These are phyloP conservation scores for Electrophaes corylata DNA, from an alignment of 2,888 invertebrate species.

Conservation along the genomic window DNA sequence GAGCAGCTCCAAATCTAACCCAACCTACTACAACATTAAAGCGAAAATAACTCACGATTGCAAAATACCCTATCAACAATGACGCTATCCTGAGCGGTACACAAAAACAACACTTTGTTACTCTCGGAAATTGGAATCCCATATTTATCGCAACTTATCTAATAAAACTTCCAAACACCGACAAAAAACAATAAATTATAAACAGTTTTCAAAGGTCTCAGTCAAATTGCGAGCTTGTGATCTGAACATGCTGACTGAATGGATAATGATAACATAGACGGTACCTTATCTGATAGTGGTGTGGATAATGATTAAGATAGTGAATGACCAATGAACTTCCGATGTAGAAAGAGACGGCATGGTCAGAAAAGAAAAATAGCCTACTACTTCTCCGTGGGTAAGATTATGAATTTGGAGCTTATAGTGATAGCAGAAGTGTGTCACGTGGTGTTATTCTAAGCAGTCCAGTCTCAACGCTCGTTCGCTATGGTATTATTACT, in stretches of 20 bases:
- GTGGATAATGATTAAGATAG: conserved; percentile 13
- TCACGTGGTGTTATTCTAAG: conserved; percentile 41
- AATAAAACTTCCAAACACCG: background rate
- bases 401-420: background rate
- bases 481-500: too few species aligned
- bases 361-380: background rate
- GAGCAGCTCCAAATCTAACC: too few species aligned
- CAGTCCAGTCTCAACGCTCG: too few species aligned
- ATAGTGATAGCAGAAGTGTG: conserved; percentile 33
- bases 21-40: background rate
- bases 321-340: conserved; percentile 18
- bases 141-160: background rate
- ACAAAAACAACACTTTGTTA: conserved; percentile 66
- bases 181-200: conserved; percentile 14
- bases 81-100: conserved; percentile 62
- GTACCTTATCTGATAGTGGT: conserved; percentile 27
- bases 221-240: background rate
- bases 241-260: conserved; percentile 24
- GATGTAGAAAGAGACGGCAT: conserved; percentile 16
- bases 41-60: conserved; percentile 61
- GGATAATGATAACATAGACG: conserved; percentile 6
- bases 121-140: conserved; percentile 33
- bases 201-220: background rate
- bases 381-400: background rate
- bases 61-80: conserved; percentile 69